Base-by-base conservation (phyloP, 2,888 invertebrate species). In the Bunonema sp. region DNA sequence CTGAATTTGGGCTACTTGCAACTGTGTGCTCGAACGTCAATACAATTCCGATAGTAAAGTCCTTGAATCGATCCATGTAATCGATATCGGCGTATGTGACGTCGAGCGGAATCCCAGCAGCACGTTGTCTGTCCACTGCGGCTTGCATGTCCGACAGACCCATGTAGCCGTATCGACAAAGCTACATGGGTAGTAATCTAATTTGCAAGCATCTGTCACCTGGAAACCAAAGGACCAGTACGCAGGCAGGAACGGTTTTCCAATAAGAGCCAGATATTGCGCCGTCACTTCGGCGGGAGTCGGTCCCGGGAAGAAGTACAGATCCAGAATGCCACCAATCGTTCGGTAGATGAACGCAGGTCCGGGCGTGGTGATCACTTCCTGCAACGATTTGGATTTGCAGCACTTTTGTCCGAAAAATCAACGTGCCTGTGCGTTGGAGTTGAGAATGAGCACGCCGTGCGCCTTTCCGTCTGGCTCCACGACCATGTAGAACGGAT, bases 81-180 rank as follows among this genome's bases (percentile, higher is more conserved):
- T 84, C 84, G 47, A 84, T 76, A 69, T 84, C 84, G 59, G 82
- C 82, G 81, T 82, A 84, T 64, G 82, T 82, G 0, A 79, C 67
- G 47, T 70, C 70, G 49, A 69, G 82, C 3, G 72, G 70, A 35
- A 73, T 71, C 15, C 59, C 56, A 5, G 69, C 62, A 5, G 52
- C 50, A 12, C 64, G 48, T 26, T 64, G 71, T 12, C 70, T 53
- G 18, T 58, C 43, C 7, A 71, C 60, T 24, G 45, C 28, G 0
- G 41, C 43, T 39, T 57, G 46, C 47, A 61, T 49, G 26, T 60
- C 59, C 5, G 44, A 41, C 32, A 60, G 39, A 16, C 41, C 47
- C 18, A 47, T 46, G 44, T 63, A 63, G 15, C 61, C 61, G 24
- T 59, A 62, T 29, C 62, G 51, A 18, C 57, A 59, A 2, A 58